Base-by-base conservation (phyloP, 2,113 vertebrate genomes). In the Passer domesticus region DNA sequence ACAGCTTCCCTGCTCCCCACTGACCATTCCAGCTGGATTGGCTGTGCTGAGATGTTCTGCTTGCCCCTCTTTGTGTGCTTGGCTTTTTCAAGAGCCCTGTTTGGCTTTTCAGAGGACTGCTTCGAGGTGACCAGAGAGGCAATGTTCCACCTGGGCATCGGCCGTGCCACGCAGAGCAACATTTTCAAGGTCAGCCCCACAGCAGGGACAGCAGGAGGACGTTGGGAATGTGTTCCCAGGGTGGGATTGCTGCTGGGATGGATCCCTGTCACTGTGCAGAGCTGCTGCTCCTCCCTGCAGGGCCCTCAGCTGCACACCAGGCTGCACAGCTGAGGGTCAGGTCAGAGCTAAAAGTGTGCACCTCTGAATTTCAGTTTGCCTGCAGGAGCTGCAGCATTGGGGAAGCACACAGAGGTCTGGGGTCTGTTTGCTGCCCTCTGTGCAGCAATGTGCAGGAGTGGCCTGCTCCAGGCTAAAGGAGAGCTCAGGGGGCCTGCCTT, bases 91-190 rank as follows among this genome's bases (percentile, higher is more conserved):
- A 46, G 6, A 77, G 78, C 83, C 11, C 44, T 83, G 62, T 76
- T 87, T 95, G 62, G 97, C 97, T 97, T 97, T 97, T 47, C 94
- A 99, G 99, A 99, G 97, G 99, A 99, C 94, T 97, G 97, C 97
- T 98, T 99, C 77, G 86, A 98, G 46, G 98, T 98, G 94, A 99
- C 99, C 44, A 96, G 98, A 58, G 98, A 98, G 87, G 99, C 99
- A 22, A 99, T 99, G 99, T 95, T 97, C 77, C 98, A 99, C 96
- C 96, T 99, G 96, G 99, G 99, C 87, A 98, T 99, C 49, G 76
- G 97, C 58, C 49, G n/a, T 20, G 95, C 97, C 47, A 97, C 93
- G 11, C 99, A 98, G 97, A 98, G 94, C 94, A 98, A 99, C 50
- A 97, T 99, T 96, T 99, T 99, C 96, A 98, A 97, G 98, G 99